Evolutionary conservation across 2,113 vertebrate genomes (phyloP), one percentile per base, ranked within the genome.

Genomic region (Todiramphus saurophagus): DNA sequence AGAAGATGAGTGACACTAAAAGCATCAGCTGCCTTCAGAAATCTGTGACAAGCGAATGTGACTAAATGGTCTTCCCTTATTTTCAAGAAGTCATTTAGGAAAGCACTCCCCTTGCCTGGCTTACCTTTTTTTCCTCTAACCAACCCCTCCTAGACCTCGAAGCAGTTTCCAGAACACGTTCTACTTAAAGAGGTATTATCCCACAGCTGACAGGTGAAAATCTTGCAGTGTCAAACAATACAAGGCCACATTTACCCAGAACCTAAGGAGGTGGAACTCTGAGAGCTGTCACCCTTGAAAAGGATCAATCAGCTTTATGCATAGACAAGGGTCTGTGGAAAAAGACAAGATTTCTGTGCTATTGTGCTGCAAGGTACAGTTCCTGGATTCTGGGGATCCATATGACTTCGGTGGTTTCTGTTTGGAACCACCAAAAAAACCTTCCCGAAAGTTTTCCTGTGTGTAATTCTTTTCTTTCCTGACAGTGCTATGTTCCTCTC

Each of bases 261-360:
- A 90, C 23, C 15, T 62, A 74, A 58, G 44, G 1, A 67, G 33
- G 13, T 53, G 3, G 35, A 68, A 73, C n/a, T 83, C 19, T 5
- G 44, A 13, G 20, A 72, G n/a, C 1, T 67, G 23, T 58, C 25
- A 66, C 10, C 8, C 43, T 60, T 24, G 17, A 67, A 31, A 0
- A 69, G 24, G 21, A 80, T 70, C 63, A 66, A 33, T 56, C 17
- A 46, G 33, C 33, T 70, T 63, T 48, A 81, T 19, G 11, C 10
- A 44, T 2, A 76, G 41, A 48, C 1, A 8, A 37, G 2, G 1
- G 3, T 21, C 17, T 43, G 14, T 0, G 0, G 33, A 63, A 84
- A 81, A 41, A 5, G 2, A 27, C 0, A 6, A 59, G 18, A 46
- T 41, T 72, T 75, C 51, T n/a, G 19, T 27, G 16, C 23, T 25